Evolutionary conservation across 2,113 vertebrate genomes (phyloP), one percentile per base, ranked within the genome.

Genomic region (Dendropsophus ebraccatus): DNA sequence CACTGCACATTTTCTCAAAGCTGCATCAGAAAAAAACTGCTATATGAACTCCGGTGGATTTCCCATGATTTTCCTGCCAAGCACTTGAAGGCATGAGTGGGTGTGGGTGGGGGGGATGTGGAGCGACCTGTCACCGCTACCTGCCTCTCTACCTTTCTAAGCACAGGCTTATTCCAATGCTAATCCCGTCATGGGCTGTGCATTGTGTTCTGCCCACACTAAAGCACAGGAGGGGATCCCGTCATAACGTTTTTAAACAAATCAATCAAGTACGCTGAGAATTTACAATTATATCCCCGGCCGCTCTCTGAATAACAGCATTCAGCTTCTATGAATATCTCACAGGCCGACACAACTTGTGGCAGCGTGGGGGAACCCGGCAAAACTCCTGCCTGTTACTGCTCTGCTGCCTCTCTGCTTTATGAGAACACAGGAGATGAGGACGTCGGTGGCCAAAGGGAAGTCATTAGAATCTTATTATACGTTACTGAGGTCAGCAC

Each of bases 221-320:
- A 21, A 25, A 32, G 21, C 80, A 50, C 80, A 82, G 80, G 35
- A 69, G 60, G 80, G 62, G n/a, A 67, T 41, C 41, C 41, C 30
- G 47, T 50, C 41, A 67, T 17, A 67, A 47, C 17, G 37, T 58
- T 82, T 69, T 50, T 17, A 82, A 65, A 82, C 25, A 69, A 30
- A 49, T 47, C 41, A 67, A 49, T 41, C 35, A 9, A 19, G 16
- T 35, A 19, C n/a, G 69, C 5, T 2, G 47, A 50, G 37, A 82
- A 21, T 52, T 82, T 65, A 49, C n/a, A 82, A 82, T 45, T 82
- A 58, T 62, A 21, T 69, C 62, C 45, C 16, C 41, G 23, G 25
- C 45, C 10, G 41, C 23, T 28, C 37, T 45, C 2, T 25, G 41
- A 47, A 74, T 0, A 47, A 1, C 37, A 32, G 30, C 65, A 17